Evolutionary conservation across 2,113 vertebrate genomes (phyloP).

Genomic region (Ailurus styani): DNA sequence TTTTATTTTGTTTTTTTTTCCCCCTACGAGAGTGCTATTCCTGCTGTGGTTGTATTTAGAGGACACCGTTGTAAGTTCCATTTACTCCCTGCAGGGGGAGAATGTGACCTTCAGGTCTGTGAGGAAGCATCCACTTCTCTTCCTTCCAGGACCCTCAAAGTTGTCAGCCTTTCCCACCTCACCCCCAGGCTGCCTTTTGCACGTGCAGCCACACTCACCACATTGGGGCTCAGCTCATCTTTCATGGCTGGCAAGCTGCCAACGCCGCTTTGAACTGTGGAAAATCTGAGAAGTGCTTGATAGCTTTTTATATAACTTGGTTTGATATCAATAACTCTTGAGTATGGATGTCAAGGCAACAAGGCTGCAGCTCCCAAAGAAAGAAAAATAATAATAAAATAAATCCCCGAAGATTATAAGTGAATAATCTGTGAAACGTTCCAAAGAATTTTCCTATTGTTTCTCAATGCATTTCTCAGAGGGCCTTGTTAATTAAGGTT

Average conservation of each 20-base stretch:
- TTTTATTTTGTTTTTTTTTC: fast-evolving
- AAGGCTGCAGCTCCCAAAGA: slow-evolving; percentile 7
- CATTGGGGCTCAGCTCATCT: slow-evolving; percentile 12
- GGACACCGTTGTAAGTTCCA: neutral
- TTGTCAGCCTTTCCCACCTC: neutral
- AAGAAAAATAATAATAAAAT: slow-evolving; percentile 32
- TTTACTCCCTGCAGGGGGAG: neutral
- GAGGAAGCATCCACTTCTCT: neutral
- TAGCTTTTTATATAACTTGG: slow-evolving; percentile 48
- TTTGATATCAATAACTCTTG: slow-evolving; percentile 65
- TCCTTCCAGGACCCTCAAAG: neutral
- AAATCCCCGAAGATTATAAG: slow-evolving; percentile 36
- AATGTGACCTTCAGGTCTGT: neutral
- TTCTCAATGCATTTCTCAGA: neutral
- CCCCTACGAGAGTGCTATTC: neutral
- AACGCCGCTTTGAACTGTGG: slow-evolving; percentile 50
- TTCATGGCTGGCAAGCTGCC: slow-evolving; percentile 3
- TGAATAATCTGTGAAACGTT: slow-evolving; percentile 37
- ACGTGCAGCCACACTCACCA: neutral
- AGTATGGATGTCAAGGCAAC: slow-evolving; percentile 57
- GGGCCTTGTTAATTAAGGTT: slow-evolving; percentile 47
- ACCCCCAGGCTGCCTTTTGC: neutral
- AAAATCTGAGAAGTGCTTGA: slow-evolving; percentile 52
- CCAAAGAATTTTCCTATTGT: slow-evolving; percentile 29
- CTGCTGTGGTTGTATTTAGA: neutral